Evolutionary conservation across 2,797 vertebrate genomes (phyloP).

Genomic region (Intellagama lesueurii): DNA sequence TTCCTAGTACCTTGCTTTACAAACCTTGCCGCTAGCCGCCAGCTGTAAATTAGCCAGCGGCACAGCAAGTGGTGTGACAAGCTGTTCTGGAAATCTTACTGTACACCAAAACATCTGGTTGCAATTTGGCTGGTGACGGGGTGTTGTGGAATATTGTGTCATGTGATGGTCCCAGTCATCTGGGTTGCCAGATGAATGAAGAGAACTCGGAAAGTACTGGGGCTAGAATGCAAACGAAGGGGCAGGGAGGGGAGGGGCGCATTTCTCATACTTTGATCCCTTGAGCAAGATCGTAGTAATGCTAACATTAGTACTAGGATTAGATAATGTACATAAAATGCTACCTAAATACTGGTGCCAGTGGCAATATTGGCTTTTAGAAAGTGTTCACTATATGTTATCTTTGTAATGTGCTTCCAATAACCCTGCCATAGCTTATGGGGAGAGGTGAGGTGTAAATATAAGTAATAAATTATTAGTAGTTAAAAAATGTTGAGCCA

Average conservation of each 20-base stretch:
- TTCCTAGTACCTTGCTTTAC: background rate
- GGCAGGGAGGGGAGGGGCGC: background rate
- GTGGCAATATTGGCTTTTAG: too few species aligned
- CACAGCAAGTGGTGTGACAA: background rate
- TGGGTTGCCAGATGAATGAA: constrained; percentile 12
- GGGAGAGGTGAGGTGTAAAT: too few species aligned
- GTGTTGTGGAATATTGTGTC: background rate
- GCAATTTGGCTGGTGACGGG: constrained; percentile 6
- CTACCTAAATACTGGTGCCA: too few species aligned
- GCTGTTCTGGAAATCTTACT: constrained; percentile 13
- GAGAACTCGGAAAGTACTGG: background rate
- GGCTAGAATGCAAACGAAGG: background rate
- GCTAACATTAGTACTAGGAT: background rate
- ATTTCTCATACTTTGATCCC: background rate
- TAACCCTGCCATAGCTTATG: too few species aligned
- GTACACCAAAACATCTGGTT: constrained; percentile 21
- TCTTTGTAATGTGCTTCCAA: too few species aligned
- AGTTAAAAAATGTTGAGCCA: too few species aligned
- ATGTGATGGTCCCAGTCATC: background rate
- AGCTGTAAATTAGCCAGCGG: constrained; percentile 10
- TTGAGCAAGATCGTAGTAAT: background rate
- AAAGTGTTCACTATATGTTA: too few species aligned
- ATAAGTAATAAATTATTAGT: too few species aligned
- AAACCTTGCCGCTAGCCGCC: background rate
- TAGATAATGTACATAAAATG: background rate